Percentiles rank a stretch among this genome's conserved stretches.
These are phyloP conservation scores for Eucidaris tribuloides DNA, from an alignment of 35 echinoderm and acorn worm genomes.

Conservation along the genomic window DNA sequence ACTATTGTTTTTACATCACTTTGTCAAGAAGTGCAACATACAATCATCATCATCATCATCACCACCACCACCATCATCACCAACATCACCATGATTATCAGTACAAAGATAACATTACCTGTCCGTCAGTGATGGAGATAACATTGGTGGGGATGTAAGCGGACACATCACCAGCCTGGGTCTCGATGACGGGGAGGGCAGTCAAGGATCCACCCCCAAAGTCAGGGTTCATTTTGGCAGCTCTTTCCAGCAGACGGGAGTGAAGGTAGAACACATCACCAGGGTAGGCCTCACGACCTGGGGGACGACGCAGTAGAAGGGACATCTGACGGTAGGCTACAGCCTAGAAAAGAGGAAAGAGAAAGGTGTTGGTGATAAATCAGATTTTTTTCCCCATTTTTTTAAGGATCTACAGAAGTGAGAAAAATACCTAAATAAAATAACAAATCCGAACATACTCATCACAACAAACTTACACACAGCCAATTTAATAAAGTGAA, in stretches of 20 bases:
- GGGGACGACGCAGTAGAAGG: slow-evolving; percentile 91
- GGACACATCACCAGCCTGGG: slow-evolving; percentile 99
- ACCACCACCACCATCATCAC: no score
- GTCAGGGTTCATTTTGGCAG: slow-evolving; percentile 96
- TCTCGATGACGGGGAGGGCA: slow-evolving; percentile 96
- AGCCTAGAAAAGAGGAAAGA: slow-evolving; percentile 52
- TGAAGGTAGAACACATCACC: slow-evolving; percentile 99
- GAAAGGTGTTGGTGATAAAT: not conserved
- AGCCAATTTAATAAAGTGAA: no score
- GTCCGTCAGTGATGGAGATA: slow-evolving; percentile 99
- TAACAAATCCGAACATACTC: no score
- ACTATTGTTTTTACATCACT: no score
- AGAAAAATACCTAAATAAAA: no score
- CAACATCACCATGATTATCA: no score
- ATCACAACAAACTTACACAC: no score
- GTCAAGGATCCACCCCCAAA: slow-evolving; percentile 97
- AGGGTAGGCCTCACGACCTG: slow-evolving; percentile 99
- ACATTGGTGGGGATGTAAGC: slow-evolving; percentile 99
- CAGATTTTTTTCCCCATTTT: not conserved
- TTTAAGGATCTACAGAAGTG: not conserved
- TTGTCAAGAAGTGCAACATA: no score
- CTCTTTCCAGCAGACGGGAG: slow-evolving; percentile 95
- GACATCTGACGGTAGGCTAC: slow-evolving; percentile 99
- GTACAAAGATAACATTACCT: slow-evolving; percentile 63
- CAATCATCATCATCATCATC: no score